Evolutionary conservation across 2,888 invertebrate genomes (phyloP), one percentile per base, ranked within the genome.

Genomic region (Fragum whitleyi): DNA sequence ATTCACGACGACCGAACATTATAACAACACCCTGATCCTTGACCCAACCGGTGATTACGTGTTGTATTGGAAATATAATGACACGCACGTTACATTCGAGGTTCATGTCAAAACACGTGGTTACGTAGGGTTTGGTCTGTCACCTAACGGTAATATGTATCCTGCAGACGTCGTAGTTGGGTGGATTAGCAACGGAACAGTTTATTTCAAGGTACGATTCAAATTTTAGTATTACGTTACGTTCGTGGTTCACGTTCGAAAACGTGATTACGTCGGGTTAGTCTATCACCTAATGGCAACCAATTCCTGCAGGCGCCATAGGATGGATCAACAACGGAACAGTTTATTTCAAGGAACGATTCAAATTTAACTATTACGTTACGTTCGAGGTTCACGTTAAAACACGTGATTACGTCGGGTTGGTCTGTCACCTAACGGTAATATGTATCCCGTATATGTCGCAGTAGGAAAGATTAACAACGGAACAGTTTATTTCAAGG

Each of bases 51-150:
- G 83, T 5, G 82, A 86, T 32, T 90, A 86, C 47, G 28, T 83
- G 14, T 53, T 90, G 16, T 87, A 83, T 74, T 90, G 90, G 90
- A 83, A 85, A 28, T 81, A 73, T 21, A 85, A 84, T 47, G 70
- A 67, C 36, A 86, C 79, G 1, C 73, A 73, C 32, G 65, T 73
- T 28, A 73, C 73, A 16, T 73, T 73, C 51, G 73, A 73, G 29
- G 73, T 73, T n/a, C 73, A 73, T 21, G 73, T 73, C 39, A 28
- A 47, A 42, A 73, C 62, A 14, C 94, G 76, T 57, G 68, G 80
- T 55, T 81, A 70, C 53, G 77, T 81, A 7, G 81, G 81, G 2
- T 77, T 81, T 28, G 81, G 81, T 6, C 59, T 81, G 21, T 77
- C 81, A 1, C 42, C 36, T 28, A 81, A 77, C 39, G 81, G 81